phyloP scores from a whole-genome alignment of 2,797 vertebrate genomes.

The Myotis myotis region DNA sequence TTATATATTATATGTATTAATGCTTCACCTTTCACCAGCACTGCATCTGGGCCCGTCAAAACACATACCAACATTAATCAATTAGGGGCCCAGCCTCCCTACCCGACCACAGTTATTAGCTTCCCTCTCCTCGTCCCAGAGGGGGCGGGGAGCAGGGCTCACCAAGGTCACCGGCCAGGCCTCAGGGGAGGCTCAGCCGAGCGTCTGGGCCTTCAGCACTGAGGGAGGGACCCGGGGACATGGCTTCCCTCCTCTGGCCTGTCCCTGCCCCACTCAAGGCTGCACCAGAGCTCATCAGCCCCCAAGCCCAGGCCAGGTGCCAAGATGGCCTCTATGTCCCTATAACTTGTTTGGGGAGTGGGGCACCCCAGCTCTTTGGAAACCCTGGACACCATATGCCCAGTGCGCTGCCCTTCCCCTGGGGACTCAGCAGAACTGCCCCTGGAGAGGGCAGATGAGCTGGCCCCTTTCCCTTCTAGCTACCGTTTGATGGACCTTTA shows the following conservation, averaged over 20 bases:
- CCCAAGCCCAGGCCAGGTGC: neutral
- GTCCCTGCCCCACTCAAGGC: rapidly evolving
- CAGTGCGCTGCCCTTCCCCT: neutral
- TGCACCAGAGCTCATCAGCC: rapidly evolving
- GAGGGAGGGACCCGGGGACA: neutral
- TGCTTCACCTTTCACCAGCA: slow-evolving; percentile 62
- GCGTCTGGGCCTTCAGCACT: neutral
- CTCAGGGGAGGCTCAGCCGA: neutral
- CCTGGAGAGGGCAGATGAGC: rapidly evolving
- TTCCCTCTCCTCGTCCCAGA: neutral
- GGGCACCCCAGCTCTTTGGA: neutral
- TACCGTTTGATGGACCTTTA: neutral
- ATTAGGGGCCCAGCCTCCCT: slow-evolving; percentile 55
- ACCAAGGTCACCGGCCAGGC: neutral
- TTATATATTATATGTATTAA: slow-evolving; percentile 61
- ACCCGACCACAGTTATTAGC: neutral
- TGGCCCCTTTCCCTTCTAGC: neutral
- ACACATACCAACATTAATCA: slow-evolving; percentile 65
- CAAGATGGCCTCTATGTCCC: neutral
- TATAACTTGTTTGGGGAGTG: no score
- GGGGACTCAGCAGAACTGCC: neutral
- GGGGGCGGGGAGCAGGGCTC: neutral
- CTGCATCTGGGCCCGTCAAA: slow-evolving; percentile 61
- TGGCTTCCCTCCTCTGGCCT: neutral
- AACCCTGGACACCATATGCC: neutral